Evolutionary conservation across 2,113 vertebrate genomes (phyloP), one percentile per base, ranked within the genome.

Genomic region (Sciurus niger): DNA sequence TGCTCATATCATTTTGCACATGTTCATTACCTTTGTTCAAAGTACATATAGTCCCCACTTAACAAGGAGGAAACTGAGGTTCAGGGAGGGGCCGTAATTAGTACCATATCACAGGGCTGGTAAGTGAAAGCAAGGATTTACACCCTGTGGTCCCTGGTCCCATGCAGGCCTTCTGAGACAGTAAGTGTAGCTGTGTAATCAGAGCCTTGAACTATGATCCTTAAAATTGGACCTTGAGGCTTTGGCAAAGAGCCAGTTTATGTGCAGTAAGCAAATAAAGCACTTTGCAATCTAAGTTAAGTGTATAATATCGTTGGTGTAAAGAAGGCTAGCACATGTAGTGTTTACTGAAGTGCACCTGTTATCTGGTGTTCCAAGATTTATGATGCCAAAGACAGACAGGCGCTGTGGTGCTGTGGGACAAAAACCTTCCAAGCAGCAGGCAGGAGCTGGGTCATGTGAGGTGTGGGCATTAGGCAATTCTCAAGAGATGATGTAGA

Each of bases 211-310:
- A 37, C 6, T 46, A 20, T 51, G 67, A 2, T 67, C 96, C 96
- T 95, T 88, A 2, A 9, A 92, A 77, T 24, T 83, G 94, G 83
- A 89, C 80, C 32, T 93, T 77, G 51, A 80, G 90, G 11, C 6
- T 20, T 93, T 20, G 37, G 89, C 95, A 88, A 30, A 32, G 13
- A 95, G 70, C 60, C 60, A 63, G 60, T 28, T 63, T 63, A 25
- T 63, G 28, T 63, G 60, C 79, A 86, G 22, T 43, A 7, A 8
- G 22, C 87, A 58, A 72, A 80, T 68, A 46, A 85, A 95, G 76
- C 87, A 6, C 96, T 97, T 98, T 93, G 96, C 94, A 88, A 40
- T 88, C 95, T 96, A 88, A 82, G 87, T 83, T 1, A 25, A 96
- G 82, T 96, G 94, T 97, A 34, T 65, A 0, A 0, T 37, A 8